phyloP scores from a whole-genome alignment of 2,888 invertebrate genomes.

The Mystacides longicornis region DNA sequence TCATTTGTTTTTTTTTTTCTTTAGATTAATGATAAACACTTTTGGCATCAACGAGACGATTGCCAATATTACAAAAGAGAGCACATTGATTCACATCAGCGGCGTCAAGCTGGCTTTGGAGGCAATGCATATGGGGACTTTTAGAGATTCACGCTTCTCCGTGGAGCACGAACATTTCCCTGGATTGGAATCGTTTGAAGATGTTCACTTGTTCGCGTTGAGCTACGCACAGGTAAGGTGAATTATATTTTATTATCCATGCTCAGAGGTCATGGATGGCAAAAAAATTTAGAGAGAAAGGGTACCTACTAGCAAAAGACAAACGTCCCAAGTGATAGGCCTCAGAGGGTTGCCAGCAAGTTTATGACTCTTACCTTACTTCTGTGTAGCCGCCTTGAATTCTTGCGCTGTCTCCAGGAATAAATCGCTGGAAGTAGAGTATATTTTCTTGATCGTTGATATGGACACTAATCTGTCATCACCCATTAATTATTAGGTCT shows the following conservation, averaged over 20 bases:
- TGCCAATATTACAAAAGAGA: constrained; percentile 9
- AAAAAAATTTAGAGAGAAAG: too few relatives aligned
- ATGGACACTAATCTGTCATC: too few relatives aligned
- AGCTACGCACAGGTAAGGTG: constrained; percentile 21
- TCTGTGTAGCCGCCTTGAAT: too few relatives aligned
- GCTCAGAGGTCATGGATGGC: too few relatives aligned
- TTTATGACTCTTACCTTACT: too few relatives aligned
- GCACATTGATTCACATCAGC: constrained; percentile 10
- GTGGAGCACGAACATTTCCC: constrained; percentile 14
- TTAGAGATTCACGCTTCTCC: not conserved
- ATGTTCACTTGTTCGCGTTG: constrained; percentile 13
- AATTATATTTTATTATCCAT: not conserved
- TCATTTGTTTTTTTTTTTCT: not conserved
- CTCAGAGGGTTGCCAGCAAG: too few relatives aligned
- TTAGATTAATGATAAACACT: constrained; percentile 4
- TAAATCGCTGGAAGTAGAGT: too few relatives aligned
- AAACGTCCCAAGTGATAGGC: too few relatives aligned
- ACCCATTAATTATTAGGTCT: too few relatives aligned
- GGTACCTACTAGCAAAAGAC: too few relatives aligned
- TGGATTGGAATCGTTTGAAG: constrained; percentile 18
- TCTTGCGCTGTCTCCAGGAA: too few relatives aligned
- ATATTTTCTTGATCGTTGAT: too few relatives aligned
- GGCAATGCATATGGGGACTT: constrained; percentile 11
- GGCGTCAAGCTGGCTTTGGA: constrained; percentile 18
- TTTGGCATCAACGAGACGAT: constrained; percentile 1